Conservation (phyloP, 2,113 vertebrate genomes). For the Poicephalus meyeri region DNA sequence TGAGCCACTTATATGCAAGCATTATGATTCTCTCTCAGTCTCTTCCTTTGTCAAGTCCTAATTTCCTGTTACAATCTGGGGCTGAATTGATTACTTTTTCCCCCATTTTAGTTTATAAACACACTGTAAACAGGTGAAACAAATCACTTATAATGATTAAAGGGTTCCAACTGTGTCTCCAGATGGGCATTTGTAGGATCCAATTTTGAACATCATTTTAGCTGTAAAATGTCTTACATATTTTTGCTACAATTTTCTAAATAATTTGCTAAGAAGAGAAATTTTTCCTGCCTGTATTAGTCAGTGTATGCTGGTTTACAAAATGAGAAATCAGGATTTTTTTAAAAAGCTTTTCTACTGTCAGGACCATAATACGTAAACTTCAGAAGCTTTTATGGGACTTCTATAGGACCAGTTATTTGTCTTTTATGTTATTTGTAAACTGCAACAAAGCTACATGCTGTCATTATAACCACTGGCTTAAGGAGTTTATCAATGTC, state of each 20-base stretch:
- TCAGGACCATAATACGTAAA: not conserved
- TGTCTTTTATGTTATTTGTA: not conserved
- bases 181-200: not conserved
- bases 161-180: not conserved
- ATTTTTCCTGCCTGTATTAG: not conserved
- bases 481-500: not conserved
- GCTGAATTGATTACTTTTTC: not conserved
- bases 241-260: constrained; percentile 18
- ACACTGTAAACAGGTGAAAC: not conserved
- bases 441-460: not conserved
- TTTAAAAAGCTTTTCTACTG: not conserved
- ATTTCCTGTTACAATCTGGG: not conserved
- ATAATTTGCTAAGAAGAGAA: not conserved
- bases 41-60: not conserved
- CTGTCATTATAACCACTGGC: not conserved
- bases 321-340: not conserved
- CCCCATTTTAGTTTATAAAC: not conserved
- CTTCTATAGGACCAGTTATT: not conserved
- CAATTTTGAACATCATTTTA: not conserved
- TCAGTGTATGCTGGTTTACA: not conserved
- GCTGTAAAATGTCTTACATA: not conserved
- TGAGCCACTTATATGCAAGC: not conserved
- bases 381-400: not conserved
- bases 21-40: not conserved
- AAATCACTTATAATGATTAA: constrained; percentile 32